Conservation (phyloP, 2,113 vertebrate species). For the Galbula dea region DNA sequence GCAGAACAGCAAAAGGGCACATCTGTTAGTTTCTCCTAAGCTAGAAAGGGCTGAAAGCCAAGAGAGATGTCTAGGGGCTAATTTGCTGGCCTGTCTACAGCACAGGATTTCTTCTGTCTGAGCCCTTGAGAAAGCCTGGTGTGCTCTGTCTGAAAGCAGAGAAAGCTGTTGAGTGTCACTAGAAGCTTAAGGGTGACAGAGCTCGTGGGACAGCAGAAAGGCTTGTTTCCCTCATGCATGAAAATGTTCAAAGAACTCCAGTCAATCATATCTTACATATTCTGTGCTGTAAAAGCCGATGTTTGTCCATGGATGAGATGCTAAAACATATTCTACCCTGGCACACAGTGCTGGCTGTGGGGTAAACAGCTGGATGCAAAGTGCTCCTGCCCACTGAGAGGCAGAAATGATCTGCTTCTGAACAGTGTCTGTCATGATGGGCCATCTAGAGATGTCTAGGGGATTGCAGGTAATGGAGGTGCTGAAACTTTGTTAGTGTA, state of each 20-base stretch:
- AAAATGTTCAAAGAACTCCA: not conserved
- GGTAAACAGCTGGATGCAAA: not conserved
- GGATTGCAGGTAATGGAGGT: not conserved
- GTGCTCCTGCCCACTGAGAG: not conserved
- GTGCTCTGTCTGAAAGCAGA: not conserved
- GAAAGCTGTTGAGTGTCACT: not conserved
- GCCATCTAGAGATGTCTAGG: not conserved
- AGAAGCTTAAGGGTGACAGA: not conserved
- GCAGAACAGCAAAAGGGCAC: conserved; percentile 9
- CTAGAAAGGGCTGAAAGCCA: conserved; percentile 37
- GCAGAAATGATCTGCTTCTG: not conserved
- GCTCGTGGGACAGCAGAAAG: not conserved
- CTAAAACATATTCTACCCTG: not conserved
- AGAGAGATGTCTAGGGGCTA: not conserved
- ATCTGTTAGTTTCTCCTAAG: conserved; percentile 20
- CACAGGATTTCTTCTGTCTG: not conserved
- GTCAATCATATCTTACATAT: not conserved
- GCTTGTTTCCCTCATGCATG: not conserved
- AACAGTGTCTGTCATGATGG: not conserved
- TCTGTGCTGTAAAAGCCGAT: not conserved
- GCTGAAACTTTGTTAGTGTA: not conserved
- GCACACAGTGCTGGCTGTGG: not conserved
- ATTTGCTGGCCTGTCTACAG: conserved; percentile 3
- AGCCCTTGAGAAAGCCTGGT: not conserved
- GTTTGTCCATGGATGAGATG: not conserved